A percentile compares a stretch with the other conserved stretches of the same genome.
Conservation (phyloP, 2,797 vertebrate species). For the Parauchenoglanis ngamensis region DNA sequence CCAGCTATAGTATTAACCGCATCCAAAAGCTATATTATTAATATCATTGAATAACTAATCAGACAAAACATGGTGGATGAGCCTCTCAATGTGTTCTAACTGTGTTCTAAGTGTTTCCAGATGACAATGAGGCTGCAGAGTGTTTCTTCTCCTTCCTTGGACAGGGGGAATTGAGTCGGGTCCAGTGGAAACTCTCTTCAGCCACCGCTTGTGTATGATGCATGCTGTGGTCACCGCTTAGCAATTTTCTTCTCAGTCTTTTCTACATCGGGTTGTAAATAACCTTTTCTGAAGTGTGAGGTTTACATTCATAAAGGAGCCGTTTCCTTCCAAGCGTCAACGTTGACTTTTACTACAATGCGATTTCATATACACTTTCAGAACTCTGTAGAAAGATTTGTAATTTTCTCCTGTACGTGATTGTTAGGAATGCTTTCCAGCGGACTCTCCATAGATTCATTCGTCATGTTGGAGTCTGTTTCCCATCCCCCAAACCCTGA, state of each 20-base stretch:
- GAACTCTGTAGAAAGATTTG: neutral
- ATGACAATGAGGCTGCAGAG: slow-evolving; percentile 10
- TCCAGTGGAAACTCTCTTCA: slow-evolving; percentile 41
- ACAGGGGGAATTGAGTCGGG: neutral
- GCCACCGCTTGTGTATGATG: slow-evolving; percentile 31
- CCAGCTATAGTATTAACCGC: neutral
- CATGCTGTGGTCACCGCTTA: slow-evolving; percentile 33
- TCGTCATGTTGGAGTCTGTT: neutral
- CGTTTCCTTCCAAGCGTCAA: slow-evolving; percentile 6
- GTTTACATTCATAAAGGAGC: slow-evolving; percentile 11
- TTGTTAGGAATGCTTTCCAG: slow-evolving; percentile 11
- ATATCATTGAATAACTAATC: neutral
- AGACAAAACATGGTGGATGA: neutral
- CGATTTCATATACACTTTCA: neutral
- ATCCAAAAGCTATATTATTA: neutral
- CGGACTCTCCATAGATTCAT: neutral
- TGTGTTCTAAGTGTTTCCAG: slow-evolving; percentile 26
- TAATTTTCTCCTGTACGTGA: neutral
- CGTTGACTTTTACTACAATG: neutral
- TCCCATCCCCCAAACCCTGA: slow-evolving; percentile 15
- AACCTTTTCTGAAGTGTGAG: slow-evolving; percentile 43
- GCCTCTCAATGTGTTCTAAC: slow-evolving; percentile 14
- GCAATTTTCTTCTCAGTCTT: slow-evolving; percentile 42
- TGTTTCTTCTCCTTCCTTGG: slow-evolving; percentile 14
- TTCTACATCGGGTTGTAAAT: slow-evolving; percentile 40